Percentiles rank a stretch among this genome's conserved stretches.
These are phyloP conservation scores for Balearica regulorum DNA, from an alignment of 2,797 vertebrate species.

Conservation along the genomic window DNA sequence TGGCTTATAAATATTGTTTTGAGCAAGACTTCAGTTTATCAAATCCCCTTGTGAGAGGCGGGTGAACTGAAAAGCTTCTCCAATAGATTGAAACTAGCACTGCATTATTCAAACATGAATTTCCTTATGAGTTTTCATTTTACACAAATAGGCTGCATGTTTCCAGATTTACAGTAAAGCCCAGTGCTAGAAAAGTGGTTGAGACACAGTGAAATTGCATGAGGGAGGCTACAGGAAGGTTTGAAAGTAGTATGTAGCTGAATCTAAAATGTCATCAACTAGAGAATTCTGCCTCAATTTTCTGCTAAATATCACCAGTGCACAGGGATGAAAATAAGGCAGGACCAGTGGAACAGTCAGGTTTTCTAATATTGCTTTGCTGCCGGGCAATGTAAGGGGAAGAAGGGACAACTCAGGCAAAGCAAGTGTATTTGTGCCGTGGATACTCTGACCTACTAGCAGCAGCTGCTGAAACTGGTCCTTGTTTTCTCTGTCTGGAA, in stretches of 20 bases:
- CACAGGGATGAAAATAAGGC: not conserved
- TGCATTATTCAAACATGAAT: not conserved
- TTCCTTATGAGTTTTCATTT: not conserved
- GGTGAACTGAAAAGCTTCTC: not conserved
- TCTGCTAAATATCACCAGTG: not conserved
- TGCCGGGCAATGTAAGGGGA: not conserved
- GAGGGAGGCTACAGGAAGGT: not conserved
- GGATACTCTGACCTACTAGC: not conserved
- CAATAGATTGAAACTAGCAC: not conserved
- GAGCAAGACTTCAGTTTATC: not conserved
- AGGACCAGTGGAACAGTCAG: not conserved
- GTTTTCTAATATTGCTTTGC: not conserved
- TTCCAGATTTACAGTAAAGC: not conserved
- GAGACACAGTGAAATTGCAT: not conserved
- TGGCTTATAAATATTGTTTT: not conserved
- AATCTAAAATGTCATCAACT: not conserved
- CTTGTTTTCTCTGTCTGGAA: not conserved
- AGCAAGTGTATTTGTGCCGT: not conserved
- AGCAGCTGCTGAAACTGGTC: not conserved
- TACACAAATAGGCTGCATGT: not conserved
- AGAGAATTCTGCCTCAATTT: not conserved
- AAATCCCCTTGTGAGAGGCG: not conserved
- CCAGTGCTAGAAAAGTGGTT: not conserved
- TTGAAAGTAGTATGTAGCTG: not conserved
- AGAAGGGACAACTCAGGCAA: not conserved